Evolutionary conservation across 2,113 vertebrate genomes (phyloP), one percentile per base, ranked within the genome.

Genomic region (Corvus moneduloides): DNA sequence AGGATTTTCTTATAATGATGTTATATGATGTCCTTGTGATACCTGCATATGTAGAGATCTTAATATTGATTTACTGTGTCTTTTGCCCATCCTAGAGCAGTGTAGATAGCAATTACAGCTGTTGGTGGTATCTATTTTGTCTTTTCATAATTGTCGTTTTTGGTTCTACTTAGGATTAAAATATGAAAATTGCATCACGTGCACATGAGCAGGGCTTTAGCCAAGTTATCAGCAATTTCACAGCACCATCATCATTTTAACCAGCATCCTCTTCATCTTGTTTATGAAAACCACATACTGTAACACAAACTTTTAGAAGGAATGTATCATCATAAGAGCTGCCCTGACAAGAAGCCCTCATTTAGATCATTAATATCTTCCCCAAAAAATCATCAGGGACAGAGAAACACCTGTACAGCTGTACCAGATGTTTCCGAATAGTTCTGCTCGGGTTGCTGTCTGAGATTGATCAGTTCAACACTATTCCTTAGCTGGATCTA

Each of bases 131-230:
- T 97, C 96, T 97, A 98, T 98, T 98, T 98, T 98, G 96, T 97
- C 98, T 98, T 97, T 98, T 98, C 96, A 96, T 98, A 98, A 98
- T 98, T 98, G 98, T 98, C 98, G 98, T 97, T 97, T 98, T 96
- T 97, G 69, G 95, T 95, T 97, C 97, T 97, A 94, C 95, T 98
- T 98, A 98, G 97, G 97, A 98, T 98, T 97, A 98, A 98, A 98
- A 98, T 98, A 98, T 98, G 97, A 98, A 98, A 98, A 98, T 98
- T 97, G 94, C 95, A 94, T 94, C 97, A 97, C 10, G 10, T 97
- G 96, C 71, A 51, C 87, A 95, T 41, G 93, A 96, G 55, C 77
- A 94, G 94, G 75, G 78, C 90, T 97, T 97, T 97, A 96, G 88
- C 96, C 76, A 96, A 95, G 97, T 97, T 95, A 97, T 92, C 96